Base-by-base conservation (phyloP, 30 jellyfish, hydroid and myxozoan species). In the Aurelia sp. region DNA sequence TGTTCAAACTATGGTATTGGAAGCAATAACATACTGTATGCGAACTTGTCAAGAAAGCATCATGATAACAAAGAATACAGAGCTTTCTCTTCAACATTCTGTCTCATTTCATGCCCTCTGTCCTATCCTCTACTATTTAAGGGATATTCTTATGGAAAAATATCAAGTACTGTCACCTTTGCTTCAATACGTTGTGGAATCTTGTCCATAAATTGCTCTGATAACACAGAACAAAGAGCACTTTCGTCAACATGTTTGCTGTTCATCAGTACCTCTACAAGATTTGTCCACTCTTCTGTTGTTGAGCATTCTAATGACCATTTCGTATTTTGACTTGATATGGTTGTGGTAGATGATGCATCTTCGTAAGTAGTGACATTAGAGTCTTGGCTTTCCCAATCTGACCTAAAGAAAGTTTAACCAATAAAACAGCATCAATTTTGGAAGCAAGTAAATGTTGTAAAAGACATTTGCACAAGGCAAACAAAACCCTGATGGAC, bases 251-350 rank as follows among this genome's bases (percentile, higher is more conserved):
- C 78, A 18, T 84, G 69, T 58, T 70, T 83, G 71, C 94, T 88
- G 78, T 50, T 66, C 53, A 24, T 71, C n/a, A 93, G 62, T 18
- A 88, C 52, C 12, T 87, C 90, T 44, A 80, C 91, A 52, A 93
- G 74, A 8, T 33, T 65, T 15, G 63, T 75, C 98, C 98, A 93
- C 22, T 93, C 96, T 6, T 82, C 91, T 2, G 44, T 84, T 0
- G 98, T 74, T 30, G 98, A 93, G 77, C 98, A 93, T 52, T 71
- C 88, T 18, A 93, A 74, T 0, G 92, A 41, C 98, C 98, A 93
- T 33, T 22, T 22, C 16, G 81, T 24, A 9, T 30, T 19, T 12
- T 51, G 69, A 19, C 41, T 44, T 12, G 78, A 19, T 16, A 63
- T 21, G 4, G 47, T 51, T 52, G 38, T 5, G 24, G 64, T 59